Evolutionary conservation across 2,113 vertebrate species (phyloP).

Genomic region (Ictidomys tridecemlineatus): DNA sequence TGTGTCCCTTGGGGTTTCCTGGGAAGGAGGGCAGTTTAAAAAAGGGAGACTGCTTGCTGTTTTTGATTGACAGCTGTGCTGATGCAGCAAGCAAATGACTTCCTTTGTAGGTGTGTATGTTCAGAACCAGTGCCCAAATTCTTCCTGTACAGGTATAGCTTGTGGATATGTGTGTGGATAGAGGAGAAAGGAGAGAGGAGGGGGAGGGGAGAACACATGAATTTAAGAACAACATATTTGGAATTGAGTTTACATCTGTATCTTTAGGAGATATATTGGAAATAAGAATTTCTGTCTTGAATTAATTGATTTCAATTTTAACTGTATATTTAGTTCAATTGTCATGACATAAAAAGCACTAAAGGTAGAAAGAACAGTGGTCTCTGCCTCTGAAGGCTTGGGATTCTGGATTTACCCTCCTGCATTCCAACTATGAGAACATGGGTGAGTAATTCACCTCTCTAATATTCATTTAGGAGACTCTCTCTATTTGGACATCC

Average conservation of each 20-base stretch:
- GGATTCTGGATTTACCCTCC: background rate
- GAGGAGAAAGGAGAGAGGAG: background rate
- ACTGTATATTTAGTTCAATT: background rate
- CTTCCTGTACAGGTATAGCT: background rate
- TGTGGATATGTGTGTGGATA: background rate
- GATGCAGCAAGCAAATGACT: constrained; percentile 74
- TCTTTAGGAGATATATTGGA: background rate
- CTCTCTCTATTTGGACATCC: background rate
- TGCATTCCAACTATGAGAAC: background rate
- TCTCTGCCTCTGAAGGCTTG: background rate
- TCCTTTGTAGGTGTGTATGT: constrained; percentile 44
- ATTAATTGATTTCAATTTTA: constrained; percentile 1
- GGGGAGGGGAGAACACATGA: background rate
- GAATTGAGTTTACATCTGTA: constrained; percentile 18
- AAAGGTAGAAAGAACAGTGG: background rate
- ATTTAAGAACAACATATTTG: background rate
- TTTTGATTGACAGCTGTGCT: constrained; percentile 79
- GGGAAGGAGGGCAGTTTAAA: constrained; percentile 74
- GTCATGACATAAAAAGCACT: background rate
- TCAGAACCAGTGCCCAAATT: constrained; percentile 70
- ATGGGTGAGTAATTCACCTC: background rate
- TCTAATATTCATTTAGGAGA: background rate
- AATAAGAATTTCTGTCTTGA: background rate
- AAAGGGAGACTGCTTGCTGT: constrained; percentile 67
- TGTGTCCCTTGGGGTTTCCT: constrained; percentile 78